Percentiles rank a stretch among this genome's conserved stretches.
Conservation (phyloP, 2,888 invertebrate genomes). For the Stramonita haemastoma region DNA sequence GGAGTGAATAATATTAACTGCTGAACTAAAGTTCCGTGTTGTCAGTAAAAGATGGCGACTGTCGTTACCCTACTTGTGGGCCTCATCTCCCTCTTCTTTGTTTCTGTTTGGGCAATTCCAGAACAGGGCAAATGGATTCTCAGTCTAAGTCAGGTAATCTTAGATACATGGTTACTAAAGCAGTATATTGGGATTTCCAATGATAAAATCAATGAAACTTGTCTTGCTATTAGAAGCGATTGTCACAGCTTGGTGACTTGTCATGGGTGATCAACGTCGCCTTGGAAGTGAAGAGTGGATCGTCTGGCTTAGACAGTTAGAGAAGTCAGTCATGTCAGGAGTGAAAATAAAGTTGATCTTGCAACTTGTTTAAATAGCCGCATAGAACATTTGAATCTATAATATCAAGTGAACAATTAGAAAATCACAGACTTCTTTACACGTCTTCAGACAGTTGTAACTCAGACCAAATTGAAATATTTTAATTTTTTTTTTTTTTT, state of each 20-base stretch:
- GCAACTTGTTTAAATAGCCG: too few species aligned
- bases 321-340: too few species aligned
- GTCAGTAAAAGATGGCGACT: conserved; percentile 24
- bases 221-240: background rate
- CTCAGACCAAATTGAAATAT: too few species aligned
- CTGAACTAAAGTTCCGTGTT: conserved; percentile 27
- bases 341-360: too few species aligned
- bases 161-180: background rate
- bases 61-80: background rate
- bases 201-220: background rate
- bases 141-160: background rate
- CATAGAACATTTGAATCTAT: too few species aligned
- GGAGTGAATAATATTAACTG: background rate
- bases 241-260: background rate
- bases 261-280: background rate
- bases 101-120: conserved; percentile 2
- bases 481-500: too few species aligned
- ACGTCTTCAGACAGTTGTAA: too few species aligned
- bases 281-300: background rate
- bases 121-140: conserved; percentile 32
- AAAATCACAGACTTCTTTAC: too few species aligned
- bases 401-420: too few species aligned
- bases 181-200: background rate
- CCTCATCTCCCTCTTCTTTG: background rate
- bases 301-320: background rate